A percentile compares a stretch with the other conserved stretches of the same genome.
Evolutionary conservation across 2,888 invertebrate species (phyloP).

Genomic region (Tuta absoluta): DNA sequence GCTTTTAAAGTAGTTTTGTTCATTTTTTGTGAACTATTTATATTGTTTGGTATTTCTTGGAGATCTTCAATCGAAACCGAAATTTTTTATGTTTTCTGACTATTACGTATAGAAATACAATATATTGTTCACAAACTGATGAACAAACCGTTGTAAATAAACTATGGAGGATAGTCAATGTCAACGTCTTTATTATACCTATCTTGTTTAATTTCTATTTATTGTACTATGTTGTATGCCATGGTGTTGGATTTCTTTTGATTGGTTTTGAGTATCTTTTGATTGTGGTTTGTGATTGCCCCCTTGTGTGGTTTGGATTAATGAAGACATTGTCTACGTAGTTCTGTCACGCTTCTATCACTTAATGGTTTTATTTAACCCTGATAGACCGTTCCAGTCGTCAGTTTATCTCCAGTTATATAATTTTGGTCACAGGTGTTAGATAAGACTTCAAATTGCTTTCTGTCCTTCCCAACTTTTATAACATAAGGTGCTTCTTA

Average conservation of each 20-base stretch:
- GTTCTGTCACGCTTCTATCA: slow-evolving; percentile 70
- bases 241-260: background rate
- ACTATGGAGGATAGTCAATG: slow-evolving; percentile 63
- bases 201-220: background rate
- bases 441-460: slow-evolving; percentile 77
- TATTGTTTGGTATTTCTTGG: background rate
- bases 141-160: slow-evolving; percentile 58
- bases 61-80: slow-evolving; percentile 21
- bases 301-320: slow-evolving; percentile 32
- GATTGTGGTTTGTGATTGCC: slow-evolving; percentile 3
- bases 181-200: slow-evolving; percentile 63
- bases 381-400: slow-evolving; percentile 56
- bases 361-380: slow-evolving; percentile 74
- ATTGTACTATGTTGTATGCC: background rate
- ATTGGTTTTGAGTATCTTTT: slow-evolving; percentile 2
- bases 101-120: slow-evolving; percentile 27
- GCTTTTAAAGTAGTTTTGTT: slow-evolving; percentile 67
- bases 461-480: slow-evolving; percentile 61
- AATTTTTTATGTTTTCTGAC: background rate
- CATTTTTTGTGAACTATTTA: slow-evolving; percentile 61
- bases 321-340: slow-evolving; percentile 59
- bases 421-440: slow-evolving; percentile 71
- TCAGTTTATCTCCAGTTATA: slow-evolving; percentile 41
- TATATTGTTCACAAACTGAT: slow-evolving; percentile 58
- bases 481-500: slow-evolving; percentile 56